phyloP scores from a whole-genome alignment of 2,113 vertebrate genomes.

The Calonectris borealis region DNA sequence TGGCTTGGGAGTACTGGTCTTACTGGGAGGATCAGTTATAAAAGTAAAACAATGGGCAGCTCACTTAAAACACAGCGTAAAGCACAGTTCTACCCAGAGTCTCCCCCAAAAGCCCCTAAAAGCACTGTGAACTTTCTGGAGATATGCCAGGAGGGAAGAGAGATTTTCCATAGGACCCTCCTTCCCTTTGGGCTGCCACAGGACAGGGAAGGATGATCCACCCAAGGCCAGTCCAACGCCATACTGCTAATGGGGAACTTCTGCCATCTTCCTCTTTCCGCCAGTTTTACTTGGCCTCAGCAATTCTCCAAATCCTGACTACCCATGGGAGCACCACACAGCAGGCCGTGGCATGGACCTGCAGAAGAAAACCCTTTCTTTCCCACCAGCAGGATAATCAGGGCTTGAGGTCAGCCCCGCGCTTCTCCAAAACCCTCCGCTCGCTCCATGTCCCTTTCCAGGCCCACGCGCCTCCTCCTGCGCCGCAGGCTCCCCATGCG shows the following conservation, averaged over 20 bases:
- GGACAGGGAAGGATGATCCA: background rate
- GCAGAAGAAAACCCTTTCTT: background rate
- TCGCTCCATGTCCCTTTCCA: rapidly evolving
- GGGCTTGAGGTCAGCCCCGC: background rate
- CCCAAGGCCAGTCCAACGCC: background rate
- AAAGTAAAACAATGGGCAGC: background rate
- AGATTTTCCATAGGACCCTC: background rate
- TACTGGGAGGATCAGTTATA: background rate
- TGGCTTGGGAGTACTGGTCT: background rate
- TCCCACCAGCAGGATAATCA: background rate
- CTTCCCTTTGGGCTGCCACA: background rate
- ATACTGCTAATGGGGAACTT: background rate
- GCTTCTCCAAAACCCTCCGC: background rate
- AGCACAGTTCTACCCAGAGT: background rate
- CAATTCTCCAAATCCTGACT: background rate
- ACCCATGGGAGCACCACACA: background rate
- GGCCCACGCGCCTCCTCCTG: background rate
- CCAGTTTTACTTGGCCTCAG: background rate
- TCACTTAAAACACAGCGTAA: background rate
- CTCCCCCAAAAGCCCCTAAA: background rate
- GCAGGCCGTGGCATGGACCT: background rate
- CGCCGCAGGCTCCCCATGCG: background rate
- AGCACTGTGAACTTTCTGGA: background rate
- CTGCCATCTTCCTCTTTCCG: background rate
- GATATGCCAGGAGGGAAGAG: background rate